These are phyloP conservation scores for Vesta saturnalis DNA, from an alignment of 2,888 invertebrate genomes.

Conservation along the genomic window DNA sequence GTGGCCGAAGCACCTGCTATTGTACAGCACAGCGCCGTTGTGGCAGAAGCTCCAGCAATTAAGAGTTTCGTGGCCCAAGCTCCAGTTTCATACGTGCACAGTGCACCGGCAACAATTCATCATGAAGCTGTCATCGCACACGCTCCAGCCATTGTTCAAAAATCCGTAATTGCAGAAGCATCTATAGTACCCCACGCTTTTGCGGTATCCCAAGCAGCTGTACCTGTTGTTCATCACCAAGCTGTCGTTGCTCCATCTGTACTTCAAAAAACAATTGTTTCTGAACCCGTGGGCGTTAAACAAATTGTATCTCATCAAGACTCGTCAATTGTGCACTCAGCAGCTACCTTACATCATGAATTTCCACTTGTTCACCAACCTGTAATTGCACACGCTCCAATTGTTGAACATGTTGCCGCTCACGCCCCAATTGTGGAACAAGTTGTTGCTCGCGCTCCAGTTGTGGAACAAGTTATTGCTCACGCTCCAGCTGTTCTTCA, in stretches of 20 bases:
- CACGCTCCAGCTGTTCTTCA: not conserved
- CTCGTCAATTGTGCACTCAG: not conserved
- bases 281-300: conserved; percentile 6
- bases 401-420: not conserved
- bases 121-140: not conserved
- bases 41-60: not conserved
- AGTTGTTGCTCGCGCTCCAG: conserved; percentile 12
- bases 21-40: not conserved
- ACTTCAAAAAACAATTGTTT: not conserved
- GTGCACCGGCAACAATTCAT: not conserved
- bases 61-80: not conserved
- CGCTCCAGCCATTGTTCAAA: not conserved
- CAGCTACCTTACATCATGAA: not conserved
- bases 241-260: not conserved
- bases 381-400: too few relatives aligned
- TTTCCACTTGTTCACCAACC: conserved; percentile 15
- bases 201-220: too few relatives aligned
- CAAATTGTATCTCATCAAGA: not conserved
- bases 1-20: not conserved
- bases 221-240: conserved; percentile 12
- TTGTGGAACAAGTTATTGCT: too few relatives aligned
- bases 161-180: too few relatives aligned
- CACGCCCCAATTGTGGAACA: not conserved
- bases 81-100: not conserved
- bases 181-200: not conserved